These are phyloP conservation scores for Scolopax rusticola DNA, from an alignment of 2,797 vertebrate species.

Conservation along the genomic window DNA sequence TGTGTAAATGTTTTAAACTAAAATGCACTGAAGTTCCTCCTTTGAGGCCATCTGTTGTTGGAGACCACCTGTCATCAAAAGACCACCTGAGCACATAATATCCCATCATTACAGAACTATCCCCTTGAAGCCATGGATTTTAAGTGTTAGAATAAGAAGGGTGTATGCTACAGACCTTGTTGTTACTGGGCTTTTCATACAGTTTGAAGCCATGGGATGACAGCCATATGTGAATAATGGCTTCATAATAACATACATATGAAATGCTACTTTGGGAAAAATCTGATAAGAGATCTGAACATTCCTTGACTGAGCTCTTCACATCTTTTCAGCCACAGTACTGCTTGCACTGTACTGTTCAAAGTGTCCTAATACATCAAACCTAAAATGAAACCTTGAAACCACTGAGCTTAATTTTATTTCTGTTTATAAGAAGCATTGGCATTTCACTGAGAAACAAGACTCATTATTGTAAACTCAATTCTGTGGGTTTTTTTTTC, in stretches of 20 bases:
- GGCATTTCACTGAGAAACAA: background rate
- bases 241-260: background rate
- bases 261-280: background rate
- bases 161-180: background rate
- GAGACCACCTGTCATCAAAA: constrained; percentile 59
- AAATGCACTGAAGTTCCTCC: background rate
- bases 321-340: background rate
- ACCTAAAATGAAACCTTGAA: background rate
- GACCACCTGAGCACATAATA: constrained; percentile 42
- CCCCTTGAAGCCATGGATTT: background rate
- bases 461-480: background rate
- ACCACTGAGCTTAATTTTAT: background rate
- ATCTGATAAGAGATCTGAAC: background rate
- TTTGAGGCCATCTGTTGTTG: constrained; percentile 51
- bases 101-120: background rate
- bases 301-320: background rate
- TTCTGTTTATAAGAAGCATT: background rate
- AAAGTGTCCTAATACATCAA: background rate
- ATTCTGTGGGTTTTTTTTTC: background rate
- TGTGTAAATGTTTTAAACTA: constrained; percentile 28
- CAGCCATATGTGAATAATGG: constrained; percentile 19
- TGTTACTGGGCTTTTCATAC: background rate
- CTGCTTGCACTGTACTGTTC: background rate
- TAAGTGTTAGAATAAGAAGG: background rate
- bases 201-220: background rate